phyloP scores from a whole-genome alignment of 1,140 invertebrate genomes.

The Thalassaphorura encarpata region DNA sequence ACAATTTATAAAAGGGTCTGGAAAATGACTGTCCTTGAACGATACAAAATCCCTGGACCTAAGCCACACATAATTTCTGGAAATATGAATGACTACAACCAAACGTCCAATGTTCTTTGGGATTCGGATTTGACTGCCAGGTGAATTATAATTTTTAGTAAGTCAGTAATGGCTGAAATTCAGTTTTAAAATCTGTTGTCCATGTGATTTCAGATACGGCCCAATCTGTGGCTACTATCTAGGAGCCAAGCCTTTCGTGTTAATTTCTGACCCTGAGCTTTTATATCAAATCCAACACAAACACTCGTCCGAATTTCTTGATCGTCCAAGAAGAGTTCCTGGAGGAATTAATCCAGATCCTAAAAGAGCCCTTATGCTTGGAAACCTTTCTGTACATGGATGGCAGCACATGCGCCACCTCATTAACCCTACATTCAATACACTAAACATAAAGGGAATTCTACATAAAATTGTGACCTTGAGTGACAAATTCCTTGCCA shows the following conservation, averaged over 20 bases:
- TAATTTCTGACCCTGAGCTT: slow-evolving; percentile 8
- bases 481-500: background rate
- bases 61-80: slow-evolving; percentile 14
- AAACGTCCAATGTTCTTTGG: slow-evolving; percentile 12
- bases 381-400: slow-evolving; percentile 12
- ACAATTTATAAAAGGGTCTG: no score
- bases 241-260: slow-evolving; percentile 21
- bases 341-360: slow-evolving; percentile 25
- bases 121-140: slow-evolving; percentile 5
- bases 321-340: slow-evolving; percentile 19
- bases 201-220: slow-evolving; percentile 11
- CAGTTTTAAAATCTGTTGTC: background rate
- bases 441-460: slow-evolving; percentile 3
- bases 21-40: slow-evolving; percentile 11
- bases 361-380: slow-evolving; percentile 17
- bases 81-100: slow-evolving; percentile 9
- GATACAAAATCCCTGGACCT: slow-evolving; percentile 15
- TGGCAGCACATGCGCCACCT: slow-evolving; percentile 15
- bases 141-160: slow-evolving; percentile 8
- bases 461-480: background rate
- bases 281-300: background rate
- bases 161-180: no score
- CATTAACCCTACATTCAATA: background rate
- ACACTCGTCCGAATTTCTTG: background rate
- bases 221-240: slow-evolving; percentile 21